A percentile compares a stretch with the other conserved stretches of the same genome.
phyloP scores from a whole-genome alignment of 1,140 invertebrate genomes.

The Augochlora pura region DNA sequence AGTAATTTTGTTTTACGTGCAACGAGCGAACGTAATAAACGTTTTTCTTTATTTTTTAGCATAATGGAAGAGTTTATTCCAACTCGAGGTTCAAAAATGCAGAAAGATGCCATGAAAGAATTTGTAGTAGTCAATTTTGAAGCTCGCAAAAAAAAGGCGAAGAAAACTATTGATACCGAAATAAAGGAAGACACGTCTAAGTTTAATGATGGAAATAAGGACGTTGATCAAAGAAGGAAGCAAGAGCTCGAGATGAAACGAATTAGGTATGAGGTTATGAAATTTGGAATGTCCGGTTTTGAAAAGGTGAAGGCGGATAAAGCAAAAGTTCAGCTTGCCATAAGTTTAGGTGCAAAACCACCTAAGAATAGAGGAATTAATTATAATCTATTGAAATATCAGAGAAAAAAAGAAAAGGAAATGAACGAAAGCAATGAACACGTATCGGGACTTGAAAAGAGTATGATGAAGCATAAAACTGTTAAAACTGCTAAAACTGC shows the following conservation, averaged over 20 bases:
- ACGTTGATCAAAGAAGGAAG: conserved; percentile 52
- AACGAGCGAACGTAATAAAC: not conserved
- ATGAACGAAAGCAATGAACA: conserved; percentile 72
- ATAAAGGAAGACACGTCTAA: not conserved
- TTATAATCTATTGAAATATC: conserved; percentile 81
- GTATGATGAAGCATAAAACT: conserved; percentile 74
- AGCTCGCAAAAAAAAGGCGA: conserved; percentile 79
- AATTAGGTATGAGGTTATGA: conserved; percentile 83
- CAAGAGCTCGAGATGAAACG: conserved; percentile 82
- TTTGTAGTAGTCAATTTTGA: conserved; percentile 80
- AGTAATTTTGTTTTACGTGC: not conserved
- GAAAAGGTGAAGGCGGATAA: conserved; percentile 80
- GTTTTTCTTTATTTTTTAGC: conserved; percentile 21
- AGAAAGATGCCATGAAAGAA: conserved; percentile 75
- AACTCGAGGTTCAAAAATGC: conserved; percentile 80
- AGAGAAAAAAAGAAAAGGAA: conserved; percentile 74
- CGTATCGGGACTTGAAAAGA: conserved; percentile 76
- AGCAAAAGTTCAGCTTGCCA: conserved; percentile 82
- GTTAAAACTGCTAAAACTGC: conserved; percentile 3
- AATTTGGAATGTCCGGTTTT: conserved; percentile 84
- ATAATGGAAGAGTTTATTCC: conserved; percentile 76
- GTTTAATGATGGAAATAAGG: not conserved
- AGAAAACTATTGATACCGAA: conserved; percentile 3
- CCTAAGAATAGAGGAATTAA: conserved; percentile 81
- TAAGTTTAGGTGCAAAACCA: conserved; percentile 84